Percentiles rank a stretch among this genome's conserved stretches.
These are phyloP conservation scores for Eremobia ochroleuca DNA, from an alignment of 2,888 invertebrate genomes.

Conservation along the genomic window DNA sequence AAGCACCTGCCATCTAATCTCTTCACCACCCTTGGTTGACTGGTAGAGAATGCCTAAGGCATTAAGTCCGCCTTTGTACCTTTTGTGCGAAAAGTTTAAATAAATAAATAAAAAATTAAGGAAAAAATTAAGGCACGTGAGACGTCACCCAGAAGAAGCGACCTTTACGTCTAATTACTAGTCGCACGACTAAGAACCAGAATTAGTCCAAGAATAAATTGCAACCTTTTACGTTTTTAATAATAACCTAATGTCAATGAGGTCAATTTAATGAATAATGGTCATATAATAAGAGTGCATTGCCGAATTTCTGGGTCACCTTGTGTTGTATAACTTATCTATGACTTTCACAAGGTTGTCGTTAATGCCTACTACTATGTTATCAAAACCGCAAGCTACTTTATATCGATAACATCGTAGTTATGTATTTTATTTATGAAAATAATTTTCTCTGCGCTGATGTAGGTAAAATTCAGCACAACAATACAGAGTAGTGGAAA, in stretches of 20 bases:
- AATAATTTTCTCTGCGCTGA: slow-evolving; percentile 22
- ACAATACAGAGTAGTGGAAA: slow-evolving; percentile 11
- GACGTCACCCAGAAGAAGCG: neutral
- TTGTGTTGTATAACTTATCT: slow-evolving; percentile 70
- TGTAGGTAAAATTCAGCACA: slow-evolving; percentile 16
- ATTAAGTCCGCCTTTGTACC: too few relatives aligned
- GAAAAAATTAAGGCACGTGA: too few relatives aligned
- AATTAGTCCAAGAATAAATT: slow-evolving; percentile 18
- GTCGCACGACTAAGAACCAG: too few relatives aligned
- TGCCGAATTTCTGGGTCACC: slow-evolving; percentile 75
- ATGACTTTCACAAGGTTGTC: slow-evolving; percentile 73
- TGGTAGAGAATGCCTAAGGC: too few relatives aligned
- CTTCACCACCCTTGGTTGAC: too few relatives aligned
- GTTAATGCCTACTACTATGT: slow-evolving; percentile 47
- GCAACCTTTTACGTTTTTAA: slow-evolving; percentile 29
- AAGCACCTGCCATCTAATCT: too few relatives aligned
- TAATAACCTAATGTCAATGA: slow-evolving; percentile 41
- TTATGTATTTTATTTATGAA: slow-evolving; percentile 13
- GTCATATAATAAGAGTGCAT: slow-evolving; percentile 58
- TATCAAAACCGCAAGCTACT: slow-evolving; percentile 41
- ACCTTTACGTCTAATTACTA: neutral
- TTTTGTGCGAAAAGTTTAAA: too few relatives aligned
- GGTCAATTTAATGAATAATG: slow-evolving; percentile 59
- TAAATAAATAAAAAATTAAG: too few relatives aligned
- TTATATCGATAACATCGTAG: slow-evolving; percentile 43